phyloP scores from a whole-genome alignment of 2,113 vertebrate genomes.

The Gymnobelideus leadbeateri region DNA sequence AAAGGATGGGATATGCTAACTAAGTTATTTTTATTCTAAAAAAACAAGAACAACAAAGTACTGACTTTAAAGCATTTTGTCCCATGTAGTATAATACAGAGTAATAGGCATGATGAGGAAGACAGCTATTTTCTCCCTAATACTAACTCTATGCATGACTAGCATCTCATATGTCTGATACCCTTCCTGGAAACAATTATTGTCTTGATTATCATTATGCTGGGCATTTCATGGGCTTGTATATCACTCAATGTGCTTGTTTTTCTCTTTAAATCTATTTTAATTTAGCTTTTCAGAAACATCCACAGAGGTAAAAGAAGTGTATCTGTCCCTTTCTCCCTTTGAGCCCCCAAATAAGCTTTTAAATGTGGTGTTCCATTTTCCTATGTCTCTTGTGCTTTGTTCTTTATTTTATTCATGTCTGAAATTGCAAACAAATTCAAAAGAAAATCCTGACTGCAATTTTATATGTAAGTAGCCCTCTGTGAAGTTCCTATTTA shows the following conservation, averaged over 20 bases:
- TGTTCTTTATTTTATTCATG: background rate
- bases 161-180: constrained; percentile 1
- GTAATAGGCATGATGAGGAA: background rate
- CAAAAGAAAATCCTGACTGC: background rate
- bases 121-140: background rate
- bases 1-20: background rate
- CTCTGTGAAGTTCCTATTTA: background rate
- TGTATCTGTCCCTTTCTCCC: background rate
- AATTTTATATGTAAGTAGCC: background rate
- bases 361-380: background rate
- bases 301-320: background rate
- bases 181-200: constrained; percentile 9
- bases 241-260: background rate
- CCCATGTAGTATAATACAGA: background rate
- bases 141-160: background rate
- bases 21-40: background rate
- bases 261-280: background rate
- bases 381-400: background rate
- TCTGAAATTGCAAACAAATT: background rate
- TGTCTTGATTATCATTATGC: background rate
- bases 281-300: background rate
- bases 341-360: background rate
- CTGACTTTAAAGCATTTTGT: background rate
- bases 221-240: background rate
- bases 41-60: background rate